Conservation (phyloP, 2,888 invertebrate species). For the Platerodrilus igneus region DNA sequence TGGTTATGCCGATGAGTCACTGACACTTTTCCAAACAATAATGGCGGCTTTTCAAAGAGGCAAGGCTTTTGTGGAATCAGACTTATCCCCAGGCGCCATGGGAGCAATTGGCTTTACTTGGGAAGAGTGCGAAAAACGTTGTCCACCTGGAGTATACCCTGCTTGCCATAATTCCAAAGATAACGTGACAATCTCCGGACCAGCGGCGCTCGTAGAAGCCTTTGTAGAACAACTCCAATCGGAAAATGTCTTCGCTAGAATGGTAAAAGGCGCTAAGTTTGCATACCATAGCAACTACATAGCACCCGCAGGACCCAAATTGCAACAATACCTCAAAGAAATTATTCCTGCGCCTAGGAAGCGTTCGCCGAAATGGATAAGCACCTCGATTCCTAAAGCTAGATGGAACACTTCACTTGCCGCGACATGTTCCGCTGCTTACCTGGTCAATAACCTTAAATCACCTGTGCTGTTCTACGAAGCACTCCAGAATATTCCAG, state of each 20-base stretch:
- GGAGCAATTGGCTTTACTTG: constrained; percentile 87
- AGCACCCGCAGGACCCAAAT: constrained; percentile 75
- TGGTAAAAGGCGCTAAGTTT: constrained; percentile 79
- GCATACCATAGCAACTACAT: constrained; percentile 94
- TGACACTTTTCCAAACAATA: constrained; percentile 91
- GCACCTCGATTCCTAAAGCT: constrained; percentile 84
- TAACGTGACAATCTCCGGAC: constrained; percentile 94
- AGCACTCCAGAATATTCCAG: constrained; percentile 76
- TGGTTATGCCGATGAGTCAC: constrained; percentile 93
- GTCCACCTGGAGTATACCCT: constrained; percentile 74
- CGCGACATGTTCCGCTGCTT: constrained; percentile 79
- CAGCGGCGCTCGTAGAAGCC: constrained; percentile 61
- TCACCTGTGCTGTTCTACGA: too few relatives aligned
- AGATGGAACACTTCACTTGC: constrained; percentile 77
- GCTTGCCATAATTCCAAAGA: constrained; percentile 95
- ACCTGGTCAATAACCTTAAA: constrained; percentile 93
- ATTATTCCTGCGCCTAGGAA: constrained; percentile 76
- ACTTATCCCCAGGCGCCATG: constrained; percentile 75
- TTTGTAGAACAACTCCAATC: constrained; percentile 65
- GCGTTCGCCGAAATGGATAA: constrained; percentile 81
- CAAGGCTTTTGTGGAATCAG: constrained; percentile 71
- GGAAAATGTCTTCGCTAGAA: constrained; percentile 76
- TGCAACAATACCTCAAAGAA: constrained; percentile 70
- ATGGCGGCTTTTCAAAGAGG: constrained; percentile 93
- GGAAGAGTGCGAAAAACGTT: constrained; percentile 69